A percentile compares a stretch with the other conserved stretches of the same genome.
Evolutionary conservation across 2,113 vertebrate species (phyloP).

Genomic region (Hippocampus guttulatus): DNA sequence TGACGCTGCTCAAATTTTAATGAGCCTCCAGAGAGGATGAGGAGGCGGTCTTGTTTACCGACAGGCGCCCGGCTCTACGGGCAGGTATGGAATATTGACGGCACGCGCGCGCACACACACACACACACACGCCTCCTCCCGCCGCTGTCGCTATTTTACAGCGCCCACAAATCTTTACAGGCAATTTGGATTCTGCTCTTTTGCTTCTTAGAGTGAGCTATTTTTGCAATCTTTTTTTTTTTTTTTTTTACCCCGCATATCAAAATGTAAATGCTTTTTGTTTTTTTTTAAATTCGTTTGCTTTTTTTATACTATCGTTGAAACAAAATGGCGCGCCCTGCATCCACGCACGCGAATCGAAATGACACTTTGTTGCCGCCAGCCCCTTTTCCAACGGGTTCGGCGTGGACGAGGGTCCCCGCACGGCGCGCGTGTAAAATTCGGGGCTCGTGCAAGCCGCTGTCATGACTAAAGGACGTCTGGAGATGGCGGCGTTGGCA

Average conservation of each 20-base stretch:
- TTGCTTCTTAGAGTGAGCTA: slow-evolving; percentile 1
- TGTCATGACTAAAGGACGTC: too few species aligned
- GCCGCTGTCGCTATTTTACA: not conserved
- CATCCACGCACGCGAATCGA: not conserved
- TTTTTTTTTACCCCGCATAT: not conserved
- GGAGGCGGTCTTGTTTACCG: slow-evolving; percentile 46
- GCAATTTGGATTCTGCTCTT: slow-evolving; percentile 18
- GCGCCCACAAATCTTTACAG: slow-evolving; percentile 1
- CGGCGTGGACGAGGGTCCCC: too few species aligned
- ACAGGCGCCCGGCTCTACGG: slow-evolving; percentile 25
- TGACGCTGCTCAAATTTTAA: slow-evolving; percentile 53
- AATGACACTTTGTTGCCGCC: too few species aligned
- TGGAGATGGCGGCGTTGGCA: too few species aligned
- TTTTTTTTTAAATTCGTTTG: not conserved
- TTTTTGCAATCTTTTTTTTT: slow-evolving; percentile 2
- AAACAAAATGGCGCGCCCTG: not conserved
- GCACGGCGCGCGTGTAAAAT: too few species aligned
- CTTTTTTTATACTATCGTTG: slow-evolving; percentile 5
- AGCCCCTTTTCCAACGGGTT: too few species aligned
- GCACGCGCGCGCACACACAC: not conserved
- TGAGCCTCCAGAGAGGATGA: slow-evolving; percentile 59
- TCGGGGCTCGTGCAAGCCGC: too few species aligned
- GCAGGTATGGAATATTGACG: slow-evolving; percentile 43
- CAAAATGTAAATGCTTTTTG: not conserved
- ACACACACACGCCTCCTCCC: not conserved